Evolutionary conservation across 2,797 vertebrate species (phyloP), one percentile per base, ranked within the genome.

Genomic region (Argentina silus): DNA sequence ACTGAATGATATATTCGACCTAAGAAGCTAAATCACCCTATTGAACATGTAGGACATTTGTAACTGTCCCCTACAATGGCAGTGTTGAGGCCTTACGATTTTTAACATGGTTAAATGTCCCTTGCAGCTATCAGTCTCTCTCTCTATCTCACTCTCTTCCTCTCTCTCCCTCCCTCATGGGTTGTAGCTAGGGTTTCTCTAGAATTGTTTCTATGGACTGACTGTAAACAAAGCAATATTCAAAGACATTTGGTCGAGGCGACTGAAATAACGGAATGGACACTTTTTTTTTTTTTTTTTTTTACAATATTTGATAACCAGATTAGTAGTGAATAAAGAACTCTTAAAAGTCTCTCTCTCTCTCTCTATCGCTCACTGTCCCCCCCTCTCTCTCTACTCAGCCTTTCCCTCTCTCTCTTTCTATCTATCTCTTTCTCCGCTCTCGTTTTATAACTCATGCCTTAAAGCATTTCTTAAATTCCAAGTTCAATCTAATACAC

Each of bases 401-500:
- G 7, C 19, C 47, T 23, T 12, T 53, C 12, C 27, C 19, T 70
- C 59, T 61, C n/a, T 57, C 53, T 59, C 55, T 61, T 27, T 61
- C 43, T 69, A 17, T 57, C 21, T 48, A 15, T 76, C 19, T 42
- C 11, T 45, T 4, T n/a, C 14, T 50, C 36, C 53, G 65, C 14
- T 36, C 67, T 57, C 36, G 47, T 45, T 73, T 57, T 72, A 43
- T 17, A 61, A 27, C 66, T 7, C 1, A 83, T 27, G n/a, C 42
- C 59, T 73, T 77, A 67, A 77, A 69, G 69, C 51, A 47, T 78
- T 81, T 69, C 8, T 44, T 59, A 64, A 70, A 69, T 81, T 74
- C 57, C 57, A 75, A 81, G 70, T 79, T 79, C 74, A 79, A 68
- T 67, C 75, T 74, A 79, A 77, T 84, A 84, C 45, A 53, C 64